Percentiles rank a stretch among this genome's conserved stretches.
Conservation (phyloP, 2,888 invertebrate species). For the Caenorhabditis zanzibari region DNA sequence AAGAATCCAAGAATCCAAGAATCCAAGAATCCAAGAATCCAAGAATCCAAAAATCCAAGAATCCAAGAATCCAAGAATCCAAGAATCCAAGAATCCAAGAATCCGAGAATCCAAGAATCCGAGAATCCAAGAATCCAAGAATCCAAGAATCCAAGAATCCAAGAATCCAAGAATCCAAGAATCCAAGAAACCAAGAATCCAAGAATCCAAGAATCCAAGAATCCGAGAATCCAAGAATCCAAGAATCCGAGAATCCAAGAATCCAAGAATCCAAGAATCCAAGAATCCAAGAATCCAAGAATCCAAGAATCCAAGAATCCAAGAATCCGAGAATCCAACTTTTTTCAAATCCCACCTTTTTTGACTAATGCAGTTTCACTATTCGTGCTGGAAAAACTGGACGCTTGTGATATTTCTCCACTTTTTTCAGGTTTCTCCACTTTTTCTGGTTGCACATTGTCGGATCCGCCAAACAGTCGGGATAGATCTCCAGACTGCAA, state of each 20-base stretch:
- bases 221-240: not conserved
- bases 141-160: no score
- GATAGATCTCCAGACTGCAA: conserved; percentile 54
- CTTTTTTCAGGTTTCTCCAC: conserved; percentile 8
- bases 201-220: not conserved
- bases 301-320: no score
- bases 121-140: not conserved
- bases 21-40: no score
- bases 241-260: not conserved
- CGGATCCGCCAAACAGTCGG: conserved; percentile 21
- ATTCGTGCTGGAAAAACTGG: conserved; percentile 58
- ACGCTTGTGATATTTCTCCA: conserved; percentile 43
- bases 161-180: not conserved
- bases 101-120: not conserved
- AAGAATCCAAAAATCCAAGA: not conserved
- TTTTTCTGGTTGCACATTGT: conserved; percentile 10
- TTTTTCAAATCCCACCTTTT: conserved; percentile 17
- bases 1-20: not conserved
- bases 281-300: no score
- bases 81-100: not conserved
- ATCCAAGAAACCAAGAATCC: no score
- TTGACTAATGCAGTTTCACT: conserved; percentile 47
- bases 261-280: not conserved
- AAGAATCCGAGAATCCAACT: not conserved
- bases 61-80: no score